phyloP scores from a whole-genome alignment of 92 coral and sea anemone species.

The Galaxea fascicularis region DNA sequence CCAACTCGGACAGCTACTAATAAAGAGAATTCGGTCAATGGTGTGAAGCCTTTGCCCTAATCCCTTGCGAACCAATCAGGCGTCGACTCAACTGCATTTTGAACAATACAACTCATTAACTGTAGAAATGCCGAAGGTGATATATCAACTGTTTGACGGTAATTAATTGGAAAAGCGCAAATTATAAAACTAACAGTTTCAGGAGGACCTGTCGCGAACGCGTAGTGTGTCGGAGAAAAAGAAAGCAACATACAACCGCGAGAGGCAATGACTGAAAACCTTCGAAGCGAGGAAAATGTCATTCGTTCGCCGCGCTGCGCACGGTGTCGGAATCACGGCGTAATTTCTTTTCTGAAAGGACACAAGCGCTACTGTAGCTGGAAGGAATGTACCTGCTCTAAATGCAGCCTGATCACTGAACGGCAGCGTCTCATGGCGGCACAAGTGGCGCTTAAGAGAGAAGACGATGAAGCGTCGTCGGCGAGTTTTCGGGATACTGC shows the following conservation, averaged over 20 bases:
- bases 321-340: conserved; percentile 94
- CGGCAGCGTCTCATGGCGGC: conserved; percentile 99
- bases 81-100: neutral
- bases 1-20: conserved; percentile 8
- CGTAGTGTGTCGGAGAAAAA: conserved; percentile 18
- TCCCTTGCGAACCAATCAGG: conserved; percentile 37
- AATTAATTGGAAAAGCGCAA: conserved; percentile 84
- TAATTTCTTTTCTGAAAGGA: conserved; percentile 83
- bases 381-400: conserved; percentile 90
- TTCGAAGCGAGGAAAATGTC: conserved; percentile 67
- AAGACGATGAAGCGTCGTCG: conserved; percentile 80
- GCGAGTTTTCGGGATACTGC: conserved; percentile 16
- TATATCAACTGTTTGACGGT: conserved; percentile 76
- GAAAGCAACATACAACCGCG: neutral
- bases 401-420: conserved; percentile 95
- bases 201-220: conserved; percentile 61
- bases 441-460: conserved; percentile 94
- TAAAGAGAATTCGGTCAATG: conserved; percentile 14
- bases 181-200: conserved; percentile 89
- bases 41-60: conserved; percentile 13
- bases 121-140: conserved; percentile 72
- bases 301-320: conserved; percentile 94
- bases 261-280: conserved; percentile 54
- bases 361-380: conserved; percentile 94
- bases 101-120: conserved; percentile 50